phyloP scores from a whole-genome alignment of 2,888 invertebrate genomes.

The Agapetus fuscipes region DNA sequence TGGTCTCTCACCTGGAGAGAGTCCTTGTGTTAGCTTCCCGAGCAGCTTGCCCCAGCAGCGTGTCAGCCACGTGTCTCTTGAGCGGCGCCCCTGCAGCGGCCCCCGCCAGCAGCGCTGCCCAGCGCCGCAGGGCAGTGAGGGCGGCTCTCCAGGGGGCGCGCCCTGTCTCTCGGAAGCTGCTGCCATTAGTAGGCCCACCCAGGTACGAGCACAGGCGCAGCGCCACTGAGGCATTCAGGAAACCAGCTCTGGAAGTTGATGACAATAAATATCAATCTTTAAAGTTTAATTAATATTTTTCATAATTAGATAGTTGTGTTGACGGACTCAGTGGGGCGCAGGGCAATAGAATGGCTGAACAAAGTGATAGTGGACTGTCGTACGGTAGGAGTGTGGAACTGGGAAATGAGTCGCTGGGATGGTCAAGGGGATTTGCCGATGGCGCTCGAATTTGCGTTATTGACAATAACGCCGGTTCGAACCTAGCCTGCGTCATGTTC shows the following conservation, averaged over 20 bases:
- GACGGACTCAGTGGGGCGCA: too few relatives aligned
- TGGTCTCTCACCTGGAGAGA: too few relatives aligned
- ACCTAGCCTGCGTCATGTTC: too few relatives aligned
- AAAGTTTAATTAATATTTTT: constrained; percentile 1
- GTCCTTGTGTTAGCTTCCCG: too few relatives aligned
- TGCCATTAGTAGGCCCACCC: constrained; percentile 38
- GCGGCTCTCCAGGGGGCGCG: constrained; percentile 82
- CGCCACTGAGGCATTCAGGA: constrained; percentile 53
- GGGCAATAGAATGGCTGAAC: too few relatives aligned
- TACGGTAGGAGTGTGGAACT: too few relatives aligned
- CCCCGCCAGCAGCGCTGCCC: constrained; percentile 63
- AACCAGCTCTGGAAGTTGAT: constrained; percentile 48
- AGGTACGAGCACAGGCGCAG: constrained; percentile 58
- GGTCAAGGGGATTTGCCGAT: too few relatives aligned
- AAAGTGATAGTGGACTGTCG: too few relatives aligned
- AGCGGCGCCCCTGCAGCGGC: constrained; percentile 57
- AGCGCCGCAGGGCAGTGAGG: constrained; percentile 60
- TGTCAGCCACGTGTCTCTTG: constrained; percentile 27
- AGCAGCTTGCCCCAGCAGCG: constrained; percentile 25
- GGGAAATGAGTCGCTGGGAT: too few relatives aligned
- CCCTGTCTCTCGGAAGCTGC: constrained; percentile 52
- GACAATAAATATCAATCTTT: constrained; percentile 3
- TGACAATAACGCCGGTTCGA: too few relatives aligned
- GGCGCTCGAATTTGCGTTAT: too few relatives aligned
- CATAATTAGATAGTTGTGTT: too few relatives aligned